Evolutionary conservation across 1,140 invertebrate genomes (phyloP).

Genomic region (Mizuhopecten yessoensis): DNA sequence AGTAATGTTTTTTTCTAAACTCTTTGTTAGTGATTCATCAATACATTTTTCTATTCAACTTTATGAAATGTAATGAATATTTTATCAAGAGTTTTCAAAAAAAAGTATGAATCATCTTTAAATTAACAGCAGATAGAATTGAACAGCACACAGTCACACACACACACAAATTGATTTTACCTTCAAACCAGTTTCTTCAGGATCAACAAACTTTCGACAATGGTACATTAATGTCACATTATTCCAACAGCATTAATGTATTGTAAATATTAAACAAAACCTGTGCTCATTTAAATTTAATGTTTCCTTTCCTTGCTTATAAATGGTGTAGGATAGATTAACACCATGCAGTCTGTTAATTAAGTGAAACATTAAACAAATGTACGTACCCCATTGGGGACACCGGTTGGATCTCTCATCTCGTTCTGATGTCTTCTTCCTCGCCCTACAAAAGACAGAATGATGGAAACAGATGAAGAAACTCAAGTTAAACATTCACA

Average conservation of each 20-base stretch:
- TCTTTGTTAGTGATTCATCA: not conserved
- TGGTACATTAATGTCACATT: not conserved
- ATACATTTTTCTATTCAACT: not conserved
- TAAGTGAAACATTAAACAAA: not conserved
- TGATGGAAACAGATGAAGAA: not conserved
- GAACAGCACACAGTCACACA: not conserved
- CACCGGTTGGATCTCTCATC: not conserved
- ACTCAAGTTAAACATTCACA: not conserved
- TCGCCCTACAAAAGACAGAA: not conserved
- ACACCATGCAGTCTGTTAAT: not conserved
- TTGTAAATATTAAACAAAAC: too few species aligned
- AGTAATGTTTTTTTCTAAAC: not conserved
- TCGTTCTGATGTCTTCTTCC: constrained; percentile 17
- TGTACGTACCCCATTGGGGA: constrained; percentile 3
- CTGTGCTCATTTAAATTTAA: too few species aligned
- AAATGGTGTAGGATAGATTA: not conserved
- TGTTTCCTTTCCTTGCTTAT: not conserved
- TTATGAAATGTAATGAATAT: not conserved
- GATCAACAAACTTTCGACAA: not conserved
- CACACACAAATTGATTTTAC: not conserved
- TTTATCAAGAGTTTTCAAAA: not conserved
- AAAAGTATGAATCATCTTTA: not conserved
- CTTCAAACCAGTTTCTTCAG: not conserved
- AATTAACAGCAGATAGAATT: not conserved
- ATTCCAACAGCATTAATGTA: too few species aligned